Evolutionary conservation across 2,113 vertebrate genomes (phyloP), one percentile per base, ranked within the genome.

Genomic region (Gasterosteus nipponicus): DNA sequence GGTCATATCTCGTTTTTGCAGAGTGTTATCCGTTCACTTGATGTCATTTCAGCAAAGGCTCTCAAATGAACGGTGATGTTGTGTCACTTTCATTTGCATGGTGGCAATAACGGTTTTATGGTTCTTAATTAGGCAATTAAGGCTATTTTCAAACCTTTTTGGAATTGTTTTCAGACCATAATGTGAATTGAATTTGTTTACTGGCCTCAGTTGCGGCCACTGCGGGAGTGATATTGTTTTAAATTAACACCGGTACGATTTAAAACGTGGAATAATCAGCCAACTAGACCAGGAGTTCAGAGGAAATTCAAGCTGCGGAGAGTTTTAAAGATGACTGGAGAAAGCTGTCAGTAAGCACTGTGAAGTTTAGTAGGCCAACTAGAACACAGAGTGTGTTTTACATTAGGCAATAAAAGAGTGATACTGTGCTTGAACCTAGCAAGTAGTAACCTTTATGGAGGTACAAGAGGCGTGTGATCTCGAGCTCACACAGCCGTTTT

Each of bases 371-470:
- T 46, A 56, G 64, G 71, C 73, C 65, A 71, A 31, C 53, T 71
- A 68, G 44, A 51, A 61, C 71, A 42, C 59, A 66, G 69, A 78
- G 91, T 89, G 86, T 92, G 92, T 92, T 93, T 93, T 82, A 89
- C 88, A 93, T 93, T 91, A 93, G 75, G 76, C 77, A 84, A 86
- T 80, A 81, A 90, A 86, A 80, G 90, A 87, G 84, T 90, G 90
- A 91, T 86, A 93, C 87, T 91, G 80, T 83, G 91, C 90, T 88
- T 93, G 90, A 93, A 91, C 92, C 81, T 91, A 87, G 86, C 88
- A 90, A 87, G 89, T 87, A 91, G 88, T 89, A 93, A 93, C 90
- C 88, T 93, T 93, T 93, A 93, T 88, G 86, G 81, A 78, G 83
- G 87, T 89, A 87, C 75, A 84, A 89, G 78, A 92, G 87, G 84